phyloP scores from a whole-genome alignment of 2,888 invertebrate genomes.

The Monochamus alternatus region DNA sequence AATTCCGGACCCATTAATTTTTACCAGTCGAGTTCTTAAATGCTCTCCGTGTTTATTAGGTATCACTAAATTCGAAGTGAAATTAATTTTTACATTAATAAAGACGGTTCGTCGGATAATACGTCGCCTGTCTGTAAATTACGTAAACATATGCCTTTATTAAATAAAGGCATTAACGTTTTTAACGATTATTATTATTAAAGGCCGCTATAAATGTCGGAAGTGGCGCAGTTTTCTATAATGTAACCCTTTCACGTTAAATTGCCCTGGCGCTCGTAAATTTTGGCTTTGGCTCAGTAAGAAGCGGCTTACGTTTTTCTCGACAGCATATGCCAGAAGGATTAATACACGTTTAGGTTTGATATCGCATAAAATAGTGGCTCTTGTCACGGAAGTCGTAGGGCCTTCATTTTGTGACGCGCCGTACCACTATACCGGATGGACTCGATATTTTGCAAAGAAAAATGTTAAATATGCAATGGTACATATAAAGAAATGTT shows the following conservation, averaged over 20 bases:
- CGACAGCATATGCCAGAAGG: conserved; percentile 53
- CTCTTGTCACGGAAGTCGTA: conserved; percentile 49
- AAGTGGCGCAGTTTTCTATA: conserved; percentile 56
- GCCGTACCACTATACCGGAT: no score
- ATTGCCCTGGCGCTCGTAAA: conserved; percentile 47
- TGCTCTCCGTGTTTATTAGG: conserved; percentile 11
- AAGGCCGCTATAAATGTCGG: conserved; percentile 58
- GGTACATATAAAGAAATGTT: no score
- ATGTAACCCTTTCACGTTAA: conserved; percentile 53
- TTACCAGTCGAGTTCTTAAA: conserved; percentile 2
- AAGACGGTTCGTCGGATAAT: conserved; percentile 31
- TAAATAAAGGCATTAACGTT: conserved; percentile 42
- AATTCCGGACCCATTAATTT: conserved; percentile 6
- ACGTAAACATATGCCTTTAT: conserved; percentile 45
- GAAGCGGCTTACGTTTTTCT: conserved; percentile 35
- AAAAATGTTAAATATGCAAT: no score
- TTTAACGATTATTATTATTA: conserved; percentile 53
- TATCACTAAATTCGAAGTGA: conserved; percentile 8
- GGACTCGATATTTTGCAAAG: no score
- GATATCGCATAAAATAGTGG: conserved; percentile 52
- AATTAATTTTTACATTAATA: conserved; percentile 38
- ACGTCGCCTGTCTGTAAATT: conserved; percentile 31
- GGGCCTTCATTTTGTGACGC: not conserved
- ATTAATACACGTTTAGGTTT: conserved; percentile 54
- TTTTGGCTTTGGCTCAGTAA: conserved; percentile 42